phyloP scores from a whole-genome alignment of 2,888 invertebrate genomes.

The Punctoribates punctum region DNA sequence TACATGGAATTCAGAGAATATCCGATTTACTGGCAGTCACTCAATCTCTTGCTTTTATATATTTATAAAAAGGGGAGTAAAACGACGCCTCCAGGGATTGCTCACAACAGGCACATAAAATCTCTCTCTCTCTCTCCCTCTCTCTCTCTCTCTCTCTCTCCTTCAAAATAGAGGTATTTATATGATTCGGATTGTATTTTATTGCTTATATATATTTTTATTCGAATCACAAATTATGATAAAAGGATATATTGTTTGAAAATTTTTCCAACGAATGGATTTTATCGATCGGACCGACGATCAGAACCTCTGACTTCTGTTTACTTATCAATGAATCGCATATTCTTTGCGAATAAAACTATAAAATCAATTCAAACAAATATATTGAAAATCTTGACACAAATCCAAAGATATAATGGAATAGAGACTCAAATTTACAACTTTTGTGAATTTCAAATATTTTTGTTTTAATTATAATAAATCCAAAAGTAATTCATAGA shows the following conservation, averaged over 20 bases:
- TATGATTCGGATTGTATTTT: neutral
- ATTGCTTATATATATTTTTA: constrained; percentile 21
- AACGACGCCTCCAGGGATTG: neutral
- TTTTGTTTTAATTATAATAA: too few relatives aligned
- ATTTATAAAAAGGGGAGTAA: constrained; percentile 30
- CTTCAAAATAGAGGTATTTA: neutral
- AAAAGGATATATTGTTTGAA: neutral
- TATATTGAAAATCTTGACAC: too few relatives aligned
- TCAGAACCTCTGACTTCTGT: too few relatives aligned
- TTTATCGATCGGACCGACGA: too few relatives aligned
- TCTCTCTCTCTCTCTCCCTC: constrained; percentile 28
- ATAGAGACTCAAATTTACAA: too few relatives aligned
- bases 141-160: constrained; percentile 29
- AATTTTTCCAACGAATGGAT: neutral
- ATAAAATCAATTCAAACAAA: too few relatives aligned
- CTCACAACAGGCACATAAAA: neutral
- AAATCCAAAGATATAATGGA: too few relatives aligned
- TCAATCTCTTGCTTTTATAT: constrained; percentile 25
- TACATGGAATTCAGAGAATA: neutral
- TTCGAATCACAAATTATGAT: constrained; percentile 10
- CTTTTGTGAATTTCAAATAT: too few relatives aligned
- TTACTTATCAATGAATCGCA: too few relatives aligned
- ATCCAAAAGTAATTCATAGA: too few relatives aligned
- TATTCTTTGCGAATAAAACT: too few relatives aligned
- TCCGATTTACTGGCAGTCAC: constrained; percentile 19